Evolutionary conservation across 2,888 invertebrate species (phyloP).

Genomic region (Spilarctia lutea): DNA sequence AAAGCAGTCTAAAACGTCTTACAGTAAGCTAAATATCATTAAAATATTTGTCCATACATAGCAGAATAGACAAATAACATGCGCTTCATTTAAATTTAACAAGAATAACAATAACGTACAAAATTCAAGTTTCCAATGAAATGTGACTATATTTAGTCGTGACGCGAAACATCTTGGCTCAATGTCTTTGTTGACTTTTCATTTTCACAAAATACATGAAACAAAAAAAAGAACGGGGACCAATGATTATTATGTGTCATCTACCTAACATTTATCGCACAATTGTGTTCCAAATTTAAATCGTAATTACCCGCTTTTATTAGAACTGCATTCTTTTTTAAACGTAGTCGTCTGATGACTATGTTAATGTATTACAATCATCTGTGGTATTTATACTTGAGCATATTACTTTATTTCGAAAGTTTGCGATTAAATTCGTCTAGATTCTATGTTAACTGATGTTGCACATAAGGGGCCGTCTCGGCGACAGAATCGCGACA

Average conservation of each 20-base stretch:
- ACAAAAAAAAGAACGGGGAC: conserved; percentile 73
- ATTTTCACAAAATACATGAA: neutral
- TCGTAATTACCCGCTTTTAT: conserved; percentile 33
- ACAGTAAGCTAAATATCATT: neutral
- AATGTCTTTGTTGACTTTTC: neutral
- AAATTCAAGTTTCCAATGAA: neutral
- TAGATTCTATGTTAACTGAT: neutral
- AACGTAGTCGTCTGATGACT: neutral
- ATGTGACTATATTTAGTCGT: neutral
- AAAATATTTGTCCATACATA: neutral
- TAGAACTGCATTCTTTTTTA: conserved; percentile 20
- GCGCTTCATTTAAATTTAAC: neutral
- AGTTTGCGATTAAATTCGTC: neutral
- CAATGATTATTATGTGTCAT: conserved; percentile 76
- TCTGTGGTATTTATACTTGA: neutral
- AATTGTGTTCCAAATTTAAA: conserved; percentile 23
- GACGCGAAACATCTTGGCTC: neutral
- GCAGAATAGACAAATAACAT: neutral
- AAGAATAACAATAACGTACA: neutral
- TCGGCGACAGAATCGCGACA: no score
- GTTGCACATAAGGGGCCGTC: neutral
- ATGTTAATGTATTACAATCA: neutral
- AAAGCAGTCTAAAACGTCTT: neutral
- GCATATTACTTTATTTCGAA: neutral
- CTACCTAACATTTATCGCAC: conserved; percentile 61